Percentiles rank a stretch among this genome's conserved stretches.
phyloP scores from a whole-genome alignment of 2,113 vertebrate genomes.

The Mustela lutreola region DNA sequence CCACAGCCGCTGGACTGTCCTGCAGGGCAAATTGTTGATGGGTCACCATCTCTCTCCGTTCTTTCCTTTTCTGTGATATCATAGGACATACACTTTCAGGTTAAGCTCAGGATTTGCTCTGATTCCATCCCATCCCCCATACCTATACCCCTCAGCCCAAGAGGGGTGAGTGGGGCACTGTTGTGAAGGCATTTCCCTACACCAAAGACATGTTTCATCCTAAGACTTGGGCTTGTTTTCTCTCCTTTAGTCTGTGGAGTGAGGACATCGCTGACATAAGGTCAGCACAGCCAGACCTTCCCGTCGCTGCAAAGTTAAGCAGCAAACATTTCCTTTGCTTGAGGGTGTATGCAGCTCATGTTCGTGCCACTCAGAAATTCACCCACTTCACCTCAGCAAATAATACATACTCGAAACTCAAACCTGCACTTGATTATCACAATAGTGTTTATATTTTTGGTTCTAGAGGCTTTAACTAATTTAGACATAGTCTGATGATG shows the following conservation, averaged over 20 bases:
- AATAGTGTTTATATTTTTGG: background rate
- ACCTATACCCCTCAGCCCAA: background rate
- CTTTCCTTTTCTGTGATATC: background rate
- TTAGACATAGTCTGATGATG: background rate
- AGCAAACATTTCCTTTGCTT: background rate
- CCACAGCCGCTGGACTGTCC: background rate
- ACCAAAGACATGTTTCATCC: background rate
- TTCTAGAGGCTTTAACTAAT: background rate
- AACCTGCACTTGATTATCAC: background rate
- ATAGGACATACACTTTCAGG: background rate
- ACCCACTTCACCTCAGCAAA: background rate
- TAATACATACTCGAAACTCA: background rate
- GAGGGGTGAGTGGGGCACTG: too few species aligned
- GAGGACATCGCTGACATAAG: background rate
- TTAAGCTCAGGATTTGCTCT: background rate
- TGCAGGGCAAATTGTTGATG: background rate
- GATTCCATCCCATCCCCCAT: background rate
- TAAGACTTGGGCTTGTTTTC: background rate
- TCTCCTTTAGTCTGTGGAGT: background rate
- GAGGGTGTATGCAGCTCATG: background rate
- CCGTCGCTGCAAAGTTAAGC: background rate
- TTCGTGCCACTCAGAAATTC: background rate
- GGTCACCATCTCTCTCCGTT: background rate
- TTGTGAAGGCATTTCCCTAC: background rate
- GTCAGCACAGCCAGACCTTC: background rate